Evolutionary conservation across 53 echinoderm and acorn worm species (phyloP).

Genomic region (Echinarachnius parma): DNA sequence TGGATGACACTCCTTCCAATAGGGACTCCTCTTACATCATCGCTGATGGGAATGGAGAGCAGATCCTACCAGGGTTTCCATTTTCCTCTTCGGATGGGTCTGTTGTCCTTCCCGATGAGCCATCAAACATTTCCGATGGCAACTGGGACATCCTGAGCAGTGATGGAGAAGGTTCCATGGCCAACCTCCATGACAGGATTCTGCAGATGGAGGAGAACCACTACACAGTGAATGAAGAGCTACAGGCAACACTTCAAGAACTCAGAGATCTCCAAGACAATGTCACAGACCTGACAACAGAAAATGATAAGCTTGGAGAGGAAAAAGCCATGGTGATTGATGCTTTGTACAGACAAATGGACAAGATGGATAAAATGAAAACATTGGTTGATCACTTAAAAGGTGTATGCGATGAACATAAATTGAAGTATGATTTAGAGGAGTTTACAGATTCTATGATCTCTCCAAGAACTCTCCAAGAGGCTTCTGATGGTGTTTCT

Average conservation of each 20-base stretch:
- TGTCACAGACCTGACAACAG: constrained; percentile 70
- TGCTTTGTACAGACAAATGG: constrained; percentile 69
- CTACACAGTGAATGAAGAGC: constrained; percentile 95
- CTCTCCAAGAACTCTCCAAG: constrained; percentile 47
- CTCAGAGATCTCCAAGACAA: constrained; percentile 89
- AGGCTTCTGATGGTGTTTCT: constrained; percentile 47
- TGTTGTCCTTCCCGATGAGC: constrained; percentile 67
- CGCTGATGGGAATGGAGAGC: constrained; percentile 73
- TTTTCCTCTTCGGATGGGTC: constrained; percentile 96
- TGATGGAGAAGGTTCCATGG: constrained; percentile 94
- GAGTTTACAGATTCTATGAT: constrained; percentile 63
- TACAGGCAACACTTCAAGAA: constrained; percentile 95
- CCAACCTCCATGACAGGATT: constrained; percentile 92
- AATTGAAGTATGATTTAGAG: constrained; percentile 67
- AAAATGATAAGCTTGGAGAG: constrained; percentile 87
- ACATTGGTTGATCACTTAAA: constrained; percentile 54
- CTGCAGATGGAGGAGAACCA: constrained; percentile 99
- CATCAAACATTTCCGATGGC: constrained; percentile 59
- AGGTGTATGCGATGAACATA: constrained; percentile 59
- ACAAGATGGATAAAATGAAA: constrained; percentile 71
- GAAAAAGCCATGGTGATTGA: constrained; percentile 83
- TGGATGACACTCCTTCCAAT: constrained; percentile 48
- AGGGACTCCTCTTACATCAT: constrained; percentile 71
- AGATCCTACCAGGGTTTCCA: constrained; percentile 80
- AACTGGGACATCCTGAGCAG: constrained; percentile 95